These are phyloP conservation scores for Eleutherodactylus coqui DNA, from an alignment of 2,797 vertebrate genomes.

Conservation along the genomic window DNA sequence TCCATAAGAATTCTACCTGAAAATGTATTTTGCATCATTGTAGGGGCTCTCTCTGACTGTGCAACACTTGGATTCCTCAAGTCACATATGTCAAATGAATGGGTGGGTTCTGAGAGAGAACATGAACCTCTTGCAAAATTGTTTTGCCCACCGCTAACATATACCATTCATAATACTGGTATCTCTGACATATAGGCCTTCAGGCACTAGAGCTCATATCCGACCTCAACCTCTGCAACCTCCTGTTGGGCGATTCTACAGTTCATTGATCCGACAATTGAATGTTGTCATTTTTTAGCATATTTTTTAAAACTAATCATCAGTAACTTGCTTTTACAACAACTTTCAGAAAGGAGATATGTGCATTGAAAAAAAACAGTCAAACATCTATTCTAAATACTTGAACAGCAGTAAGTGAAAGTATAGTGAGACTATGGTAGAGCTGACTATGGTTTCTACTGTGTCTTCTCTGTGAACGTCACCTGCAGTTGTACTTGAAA, in stretches of 20 bases:
- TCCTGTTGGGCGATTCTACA: no score
- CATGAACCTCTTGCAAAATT: no score
- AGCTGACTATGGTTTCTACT: slow-evolving; percentile 13
- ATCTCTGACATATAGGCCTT: background rate
- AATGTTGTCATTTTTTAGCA: no score
- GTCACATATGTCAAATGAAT: background rate
- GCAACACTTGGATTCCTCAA: background rate
- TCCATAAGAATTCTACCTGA: background rate
- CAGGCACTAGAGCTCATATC: background rate
- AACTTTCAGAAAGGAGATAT: background rate
- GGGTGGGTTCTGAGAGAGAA: background rate
- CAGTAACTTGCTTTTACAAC: no score
- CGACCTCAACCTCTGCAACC: background rate
- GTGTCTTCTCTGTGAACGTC: background rate
- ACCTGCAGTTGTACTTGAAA: background rate
- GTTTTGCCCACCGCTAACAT: no score
- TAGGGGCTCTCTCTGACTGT: background rate
- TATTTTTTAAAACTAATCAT: no score
- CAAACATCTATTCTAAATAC: slow-evolving; percentile 21
- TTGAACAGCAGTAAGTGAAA: background rate
- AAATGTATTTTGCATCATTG: background rate
- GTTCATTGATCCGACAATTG: no score
- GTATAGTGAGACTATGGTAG: slow-evolving; percentile 3
- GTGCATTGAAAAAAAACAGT: slow-evolving; percentile 25
- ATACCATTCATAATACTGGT: background rate